Base-by-base conservation (phyloP, 1,140 invertebrate species). In the Neodiprion pinetum region DNA sequence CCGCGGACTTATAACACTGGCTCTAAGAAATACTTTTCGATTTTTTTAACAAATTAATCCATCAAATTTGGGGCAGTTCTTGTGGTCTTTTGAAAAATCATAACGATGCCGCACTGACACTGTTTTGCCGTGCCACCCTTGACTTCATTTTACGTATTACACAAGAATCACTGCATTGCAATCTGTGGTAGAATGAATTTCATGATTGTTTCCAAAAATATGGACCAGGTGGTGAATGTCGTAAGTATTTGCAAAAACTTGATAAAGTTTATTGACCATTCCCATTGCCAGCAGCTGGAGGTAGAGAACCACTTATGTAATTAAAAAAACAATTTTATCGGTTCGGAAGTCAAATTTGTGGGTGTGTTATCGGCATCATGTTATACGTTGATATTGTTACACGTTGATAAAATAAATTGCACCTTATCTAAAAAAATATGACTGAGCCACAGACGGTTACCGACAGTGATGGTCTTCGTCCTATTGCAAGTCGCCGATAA, bases 401-500 rank as follows among this genome's bases (percentile, higher is more conserved):
- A 21, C 17, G 17, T 21, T 21, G 17, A 21, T 53, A 21, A 21
- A 21, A 21, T 21, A 21, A 21, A 21, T 21, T 21, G 17, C 0
- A 53, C 50, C 10, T 53, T 53, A 53, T 14, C 50, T 53, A n/a
- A 53, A 53, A 53, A 53, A 53, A 89, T 40, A 90, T 76, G 49
- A 85, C 90, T 49, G 89, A 89, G 17, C 90, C 91, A 21, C 86
- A 81, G 9, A 88, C 89, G 0, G 93, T 93, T 9, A 91, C 80
- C 3, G 94, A 83, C 14, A 95, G 83, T 4, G 95, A 83, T 5
- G 91, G 90, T 77, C 92, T 90, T 73, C 94, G 87, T 23, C 94
- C 94, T n/a, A 91, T 86, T 21, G 17, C 74, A 89, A 89, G 82
- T 95, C 94, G 53, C 94, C 92, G 65, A 95, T 80, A 28, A 91